phyloP scores from a whole-genome alignment of 1,140 invertebrate genomes.

The Psilanteris sp. region DNA sequence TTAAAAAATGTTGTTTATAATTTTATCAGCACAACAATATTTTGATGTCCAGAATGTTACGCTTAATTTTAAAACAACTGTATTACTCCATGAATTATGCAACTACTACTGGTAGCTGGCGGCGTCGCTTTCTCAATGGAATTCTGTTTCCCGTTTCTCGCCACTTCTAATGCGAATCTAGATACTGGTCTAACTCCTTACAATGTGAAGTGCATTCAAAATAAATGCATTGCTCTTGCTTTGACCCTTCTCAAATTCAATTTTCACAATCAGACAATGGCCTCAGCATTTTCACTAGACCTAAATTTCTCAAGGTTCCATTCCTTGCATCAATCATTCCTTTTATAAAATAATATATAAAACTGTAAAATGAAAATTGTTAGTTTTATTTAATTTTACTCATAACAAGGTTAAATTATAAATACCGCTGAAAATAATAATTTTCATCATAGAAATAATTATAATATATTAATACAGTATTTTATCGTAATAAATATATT shows the following conservation, averaged over 20 bases:
- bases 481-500: no score
- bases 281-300: slow-evolving; percentile 6
- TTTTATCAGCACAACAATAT: slow-evolving; percentile 63
- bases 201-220: slow-evolving; percentile 25
- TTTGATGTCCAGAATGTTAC: slow-evolving; percentile 69
- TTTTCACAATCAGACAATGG: slow-evolving; percentile 42
- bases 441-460: no score
- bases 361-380: no score
- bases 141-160: slow-evolving; percentile 57
- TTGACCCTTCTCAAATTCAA: slow-evolving; percentile 52
- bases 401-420: no score
- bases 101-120: slow-evolving; percentile 66
- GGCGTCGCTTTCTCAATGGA: slow-evolving; percentile 62
- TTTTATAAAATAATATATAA: no score
- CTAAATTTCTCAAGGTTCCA: slow-evolving; percentile 6
- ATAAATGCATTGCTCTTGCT: slow-evolving; percentile 51
- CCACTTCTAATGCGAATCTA: slow-evolving; percentile 40
- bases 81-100: slow-evolving; percentile 74
- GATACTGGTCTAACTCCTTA: slow-evolving; percentile 35
- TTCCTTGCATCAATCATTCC: no score
- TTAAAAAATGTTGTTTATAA: slow-evolving; percentile 22
- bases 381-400: background rate
- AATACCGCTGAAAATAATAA: no score
- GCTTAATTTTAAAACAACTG: slow-evolving; percentile 71
- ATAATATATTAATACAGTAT: no score